These are phyloP conservation scores for Xerus rutilus DNA, from an alignment of 2,797 vertebrate genomes.

Conservation along the genomic window DNA sequence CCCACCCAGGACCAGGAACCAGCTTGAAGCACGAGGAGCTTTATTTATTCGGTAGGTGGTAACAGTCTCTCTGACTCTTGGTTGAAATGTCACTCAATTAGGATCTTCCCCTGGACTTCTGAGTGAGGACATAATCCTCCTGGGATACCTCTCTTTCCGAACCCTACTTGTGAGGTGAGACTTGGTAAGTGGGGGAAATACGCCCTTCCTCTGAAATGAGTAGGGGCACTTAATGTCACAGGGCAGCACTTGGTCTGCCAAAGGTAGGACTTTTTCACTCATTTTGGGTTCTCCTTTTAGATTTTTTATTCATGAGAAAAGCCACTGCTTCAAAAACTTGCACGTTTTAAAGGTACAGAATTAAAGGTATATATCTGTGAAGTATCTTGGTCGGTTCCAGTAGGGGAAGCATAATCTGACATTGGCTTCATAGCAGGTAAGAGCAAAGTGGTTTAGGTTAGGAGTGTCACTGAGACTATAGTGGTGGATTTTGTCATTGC, in stretches of 20 bases:
- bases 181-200: neutral
- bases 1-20: conserved; percentile 5
- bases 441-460: neutral
- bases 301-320: conserved; percentile 41
- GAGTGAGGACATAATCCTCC: conserved; percentile 37
- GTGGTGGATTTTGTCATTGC: neutral
- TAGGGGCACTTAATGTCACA: neutral
- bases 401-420: neutral
- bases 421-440: neutral
- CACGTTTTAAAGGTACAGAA: neutral
- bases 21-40: conserved; percentile 52
- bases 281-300: neutral
- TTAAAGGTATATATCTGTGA: neutral
- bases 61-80: conserved; percentile 59
- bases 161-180: conserved; percentile 30
- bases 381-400: neutral
- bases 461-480: neutral
- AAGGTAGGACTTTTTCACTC: neutral
- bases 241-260: neutral
- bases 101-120: conserved; percentile 37
- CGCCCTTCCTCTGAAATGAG: conserved; percentile 50
- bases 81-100: conserved; percentile 78
- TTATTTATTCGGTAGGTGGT: conserved; percentile 73
- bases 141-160: conserved; percentile 37
- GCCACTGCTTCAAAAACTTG: neutral